phyloP scores from a whole-genome alignment of 1,140 invertebrate genomes.

The Archegozetes longisetosus region DNA sequence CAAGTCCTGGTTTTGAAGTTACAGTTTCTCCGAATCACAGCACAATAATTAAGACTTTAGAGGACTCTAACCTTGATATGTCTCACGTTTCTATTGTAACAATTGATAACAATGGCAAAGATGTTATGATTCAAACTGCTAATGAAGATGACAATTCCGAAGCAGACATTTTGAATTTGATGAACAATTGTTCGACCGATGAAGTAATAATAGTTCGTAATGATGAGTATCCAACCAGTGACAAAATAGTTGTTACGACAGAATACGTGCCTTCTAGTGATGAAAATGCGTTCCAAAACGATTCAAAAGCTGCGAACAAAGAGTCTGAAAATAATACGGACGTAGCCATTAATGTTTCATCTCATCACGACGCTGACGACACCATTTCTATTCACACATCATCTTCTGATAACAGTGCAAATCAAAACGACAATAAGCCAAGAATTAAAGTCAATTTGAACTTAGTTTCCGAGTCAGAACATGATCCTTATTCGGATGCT shows the following conservation, averaged over 20 bases:
- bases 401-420: conserved; percentile 4
- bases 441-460: conserved; percentile 23
- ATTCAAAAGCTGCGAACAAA: not conserved
- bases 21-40: conserved; percentile 23
- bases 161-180: not conserved
- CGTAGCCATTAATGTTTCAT: not conserved
- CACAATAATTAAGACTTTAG: conserved; percentile 17
- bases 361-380: not conserved
- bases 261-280: not conserved
- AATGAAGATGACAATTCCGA: not conserved
- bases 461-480: conserved; percentile 13
- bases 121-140: conserved; percentile 12
- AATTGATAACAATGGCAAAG: conserved; percentile 35
- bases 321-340: not conserved
- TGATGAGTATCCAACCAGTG: not conserved
- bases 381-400: conserved; percentile 2
- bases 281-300: not conserved
- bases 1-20: conserved; percentile 16
- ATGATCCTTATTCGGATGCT: not conserved
- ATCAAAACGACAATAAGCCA: not conserved
- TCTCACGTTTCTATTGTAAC: conserved; percentile 78
- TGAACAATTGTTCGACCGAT: not conserved
- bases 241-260: conserved; percentile 8
- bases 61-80: conserved; percentile 35
- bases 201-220: not conserved